These are phyloP conservation scores for Gasteruption jaculator DNA, from an alignment of 2,888 invertebrate genomes.

Conservation along the genomic window DNA sequence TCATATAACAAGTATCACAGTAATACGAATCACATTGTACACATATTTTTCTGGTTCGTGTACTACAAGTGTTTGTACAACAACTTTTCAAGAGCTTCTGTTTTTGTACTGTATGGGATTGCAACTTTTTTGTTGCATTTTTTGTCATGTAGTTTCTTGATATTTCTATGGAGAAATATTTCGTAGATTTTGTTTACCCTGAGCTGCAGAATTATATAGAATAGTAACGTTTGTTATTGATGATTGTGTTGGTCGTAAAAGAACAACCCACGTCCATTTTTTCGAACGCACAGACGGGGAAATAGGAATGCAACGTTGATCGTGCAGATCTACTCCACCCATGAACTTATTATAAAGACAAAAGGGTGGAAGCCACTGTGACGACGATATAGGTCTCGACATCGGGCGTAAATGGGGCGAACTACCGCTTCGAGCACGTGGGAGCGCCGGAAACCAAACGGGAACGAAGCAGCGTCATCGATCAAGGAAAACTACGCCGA, in stretches of 20 bases:
- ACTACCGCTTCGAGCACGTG: too few species aligned
- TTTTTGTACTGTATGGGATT: neutral
- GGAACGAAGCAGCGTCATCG: too few species aligned
- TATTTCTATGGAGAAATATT: neutral
- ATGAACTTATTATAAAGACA: neutral
- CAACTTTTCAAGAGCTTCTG: neutral
- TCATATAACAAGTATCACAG: neutral
- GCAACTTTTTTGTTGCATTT: slow-evolving; percentile 1
- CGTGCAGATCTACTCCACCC: slow-evolving; percentile 1
- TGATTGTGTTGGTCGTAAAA: neutral
- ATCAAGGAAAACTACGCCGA: too few species aligned
- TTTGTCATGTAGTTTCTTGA: slow-evolving; percentile 1
- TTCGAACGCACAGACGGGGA: neutral
- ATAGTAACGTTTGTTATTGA: neutral
- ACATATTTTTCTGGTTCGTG: neutral
- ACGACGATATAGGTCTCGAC: too few species aligned
- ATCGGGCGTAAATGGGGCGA: too few species aligned
- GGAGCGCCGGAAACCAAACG: too few species aligned
- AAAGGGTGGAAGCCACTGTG: too few species aligned
- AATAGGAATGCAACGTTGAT: too few species aligned
- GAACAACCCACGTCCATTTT: too few species aligned
- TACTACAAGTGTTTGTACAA: neutral
- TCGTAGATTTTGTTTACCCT: neutral
- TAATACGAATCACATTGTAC: slow-evolving; percentile 1
- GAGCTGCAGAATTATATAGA: neutral